phyloP scores from a whole-genome alignment of 2,113 vertebrate species.

The Solea solea region DNA sequence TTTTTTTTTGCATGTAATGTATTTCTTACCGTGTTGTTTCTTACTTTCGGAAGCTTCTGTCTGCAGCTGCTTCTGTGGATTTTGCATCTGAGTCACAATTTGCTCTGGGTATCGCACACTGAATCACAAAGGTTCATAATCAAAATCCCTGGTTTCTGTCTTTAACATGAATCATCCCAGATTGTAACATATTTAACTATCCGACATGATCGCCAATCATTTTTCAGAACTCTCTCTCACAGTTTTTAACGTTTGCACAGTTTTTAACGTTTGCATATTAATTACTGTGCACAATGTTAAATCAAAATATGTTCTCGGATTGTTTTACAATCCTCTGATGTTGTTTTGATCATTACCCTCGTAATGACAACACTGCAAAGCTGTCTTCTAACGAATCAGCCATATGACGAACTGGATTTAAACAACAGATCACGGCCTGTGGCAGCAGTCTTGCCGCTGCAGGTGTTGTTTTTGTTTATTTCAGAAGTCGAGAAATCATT shows the following conservation, averaged over 20 bases:
- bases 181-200: conserved; percentile 30
- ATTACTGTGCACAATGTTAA: background rate
- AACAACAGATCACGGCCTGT: conserved; percentile 1
- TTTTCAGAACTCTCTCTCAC: conserved; percentile 26
- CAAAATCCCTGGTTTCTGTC: conserved; percentile 21
- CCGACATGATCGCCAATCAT: conserved; percentile 32
- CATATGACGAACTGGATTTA: background rate
- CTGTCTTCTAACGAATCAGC: background rate
- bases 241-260: background rate
- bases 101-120: conserved; percentile 27
- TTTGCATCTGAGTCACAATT: conserved; percentile 40
- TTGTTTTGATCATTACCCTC: background rate
- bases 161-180: conserved; percentile 34
- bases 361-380: background rate
- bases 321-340: background rate
- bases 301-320: background rate
- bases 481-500: conserved; percentile 11
- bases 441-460: background rate
- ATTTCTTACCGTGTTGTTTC: background rate
- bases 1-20: background rate
- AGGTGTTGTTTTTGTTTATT: conserved; percentile 11
- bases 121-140: conserved; percentile 27
- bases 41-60: conserved; percentile 36
- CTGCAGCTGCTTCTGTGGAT: conserved; percentile 34
- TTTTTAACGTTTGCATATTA: background rate